Base-by-base conservation (phyloP, 2,113 vertebrate species). In the Neoarius graeffei region DNA sequence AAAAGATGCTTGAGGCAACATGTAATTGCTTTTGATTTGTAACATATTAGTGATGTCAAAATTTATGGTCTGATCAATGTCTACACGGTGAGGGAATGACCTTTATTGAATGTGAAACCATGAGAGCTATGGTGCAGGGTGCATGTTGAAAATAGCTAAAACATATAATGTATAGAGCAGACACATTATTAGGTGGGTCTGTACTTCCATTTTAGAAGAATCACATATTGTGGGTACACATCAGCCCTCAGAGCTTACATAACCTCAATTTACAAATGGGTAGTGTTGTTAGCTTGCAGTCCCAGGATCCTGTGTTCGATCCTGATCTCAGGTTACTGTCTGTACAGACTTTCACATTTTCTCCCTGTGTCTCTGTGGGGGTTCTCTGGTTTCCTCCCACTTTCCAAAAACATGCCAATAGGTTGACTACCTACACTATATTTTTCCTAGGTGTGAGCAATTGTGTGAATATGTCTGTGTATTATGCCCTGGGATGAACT, bases 1-100 rank as follows among this genome's bases (percentile, higher is more conserved):
- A 86, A 92, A 92, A 92, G 83, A 88, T 88, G 91, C 91, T 91
- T 85, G 77, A 57, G 92, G 94, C 91, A 52, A 71, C 87, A 74
- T 88, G 85, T 89, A 88, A 85, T 89, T 85, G 59, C 86, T 67
- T 87, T 79, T 85, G 91, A 93, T 94, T 92, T 91, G 77, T 92
- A 90, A 85, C 88, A 66, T 81, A 83, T 84, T 59, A 87, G 56
- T 60, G 79, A 87, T 81, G 79, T 88, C 87, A 85, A 89, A 87
- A 83, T 91, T 89, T 91, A 84, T 89, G 59, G 80, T 81, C 64
- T 90, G 91, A 91, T 92, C 91, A 90, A 85, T 89, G 88, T 87
- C 69, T 86, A 87, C 85, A 85, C 85, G 77, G 74, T 77, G 83
- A 85, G 79, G 84, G 83, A 83, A 76, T 87, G 85, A 85, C 88